Conservation (phyloP, 2,797 vertebrate genomes). For the Myoxocephalus aenaeus region DNA sequence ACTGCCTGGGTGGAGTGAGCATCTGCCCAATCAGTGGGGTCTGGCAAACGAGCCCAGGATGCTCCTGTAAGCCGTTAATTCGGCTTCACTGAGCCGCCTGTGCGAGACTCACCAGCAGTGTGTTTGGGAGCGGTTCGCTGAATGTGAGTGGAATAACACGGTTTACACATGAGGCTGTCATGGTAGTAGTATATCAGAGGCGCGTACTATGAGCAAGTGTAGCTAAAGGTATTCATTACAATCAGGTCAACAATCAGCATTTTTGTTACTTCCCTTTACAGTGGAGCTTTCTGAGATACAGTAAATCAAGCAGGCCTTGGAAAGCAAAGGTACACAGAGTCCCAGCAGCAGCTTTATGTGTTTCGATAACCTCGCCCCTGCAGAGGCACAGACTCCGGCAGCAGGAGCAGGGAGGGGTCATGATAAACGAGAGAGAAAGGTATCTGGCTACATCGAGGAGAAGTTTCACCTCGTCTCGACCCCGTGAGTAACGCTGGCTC, state of each 20-base stretch:
- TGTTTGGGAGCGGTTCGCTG: not conserved
- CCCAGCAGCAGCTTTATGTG: slow-evolving; percentile 9
- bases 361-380: slow-evolving; percentile 42
- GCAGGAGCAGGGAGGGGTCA: not conserved
- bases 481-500: slow-evolving; percentile 11
- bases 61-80: slow-evolving; percentile 74
- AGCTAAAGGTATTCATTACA: not conserved
- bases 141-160: slow-evolving; percentile 9
- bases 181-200: not conserved
- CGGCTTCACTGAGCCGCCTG: slow-evolving; percentile 63
- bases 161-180: slow-evolving; percentile 4
- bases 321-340: slow-evolving; percentile 8
- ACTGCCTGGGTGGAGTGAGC: slow-evolving; percentile 59
- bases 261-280: not conserved
- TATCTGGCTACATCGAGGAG: not conserved
- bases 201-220: not conserved
- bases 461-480: slow-evolving; percentile 28
- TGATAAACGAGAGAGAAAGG: slow-evolving; percentile 44
- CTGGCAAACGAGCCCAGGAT: slow-evolving; percentile 51
- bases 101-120: slow-evolving; percentile 1
- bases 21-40: slow-evolving; percentile 75
- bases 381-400: slow-evolving; percentile 24
- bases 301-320: not conserved
- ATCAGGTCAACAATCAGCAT: not conserved
- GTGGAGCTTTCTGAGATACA: not conserved